phyloP scores from a whole-genome alignment of 2,113 vertebrate genomes.

The Fregata magnificens region DNA sequence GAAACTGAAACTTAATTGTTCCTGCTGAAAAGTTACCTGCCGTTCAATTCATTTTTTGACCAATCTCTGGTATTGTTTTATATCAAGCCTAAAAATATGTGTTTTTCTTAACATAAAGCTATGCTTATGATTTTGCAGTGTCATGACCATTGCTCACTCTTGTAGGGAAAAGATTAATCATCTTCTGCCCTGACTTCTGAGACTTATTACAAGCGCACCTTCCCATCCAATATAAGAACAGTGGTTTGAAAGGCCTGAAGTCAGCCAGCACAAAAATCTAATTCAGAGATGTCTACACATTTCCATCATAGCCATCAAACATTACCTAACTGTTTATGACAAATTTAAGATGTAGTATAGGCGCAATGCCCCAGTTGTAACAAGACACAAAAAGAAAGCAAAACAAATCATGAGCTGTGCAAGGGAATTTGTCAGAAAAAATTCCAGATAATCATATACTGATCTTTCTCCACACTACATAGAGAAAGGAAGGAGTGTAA shows the following conservation, averaged over 20 bases:
- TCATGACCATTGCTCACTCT: background rate
- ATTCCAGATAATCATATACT: background rate
- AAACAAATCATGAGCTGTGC: background rate
- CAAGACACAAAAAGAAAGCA: background rate
- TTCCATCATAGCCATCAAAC: background rate
- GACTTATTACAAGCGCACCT: background rate
- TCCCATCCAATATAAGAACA: background rate
- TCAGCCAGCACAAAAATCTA: background rate
- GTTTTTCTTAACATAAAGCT: background rate
- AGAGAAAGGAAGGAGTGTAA: background rate
- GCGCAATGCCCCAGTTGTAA: background rate
- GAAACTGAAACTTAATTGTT: background rate
- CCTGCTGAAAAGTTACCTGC: background rate
- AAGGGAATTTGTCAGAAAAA: background rate
- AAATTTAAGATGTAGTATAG: background rate
- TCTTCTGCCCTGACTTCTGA: background rate
- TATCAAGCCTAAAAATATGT: accelerated
- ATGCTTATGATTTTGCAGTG: background rate
- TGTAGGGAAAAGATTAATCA: background rate
- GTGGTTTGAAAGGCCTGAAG: background rate
- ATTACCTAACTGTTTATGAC: background rate
- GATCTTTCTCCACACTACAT: background rate
- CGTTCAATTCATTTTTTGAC: background rate
- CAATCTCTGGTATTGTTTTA: background rate
- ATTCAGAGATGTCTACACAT: background rate